These are phyloP conservation scores for Myopa testacea DNA, from an alignment of 2,888 invertebrate species.

Conservation along the genomic window DNA sequence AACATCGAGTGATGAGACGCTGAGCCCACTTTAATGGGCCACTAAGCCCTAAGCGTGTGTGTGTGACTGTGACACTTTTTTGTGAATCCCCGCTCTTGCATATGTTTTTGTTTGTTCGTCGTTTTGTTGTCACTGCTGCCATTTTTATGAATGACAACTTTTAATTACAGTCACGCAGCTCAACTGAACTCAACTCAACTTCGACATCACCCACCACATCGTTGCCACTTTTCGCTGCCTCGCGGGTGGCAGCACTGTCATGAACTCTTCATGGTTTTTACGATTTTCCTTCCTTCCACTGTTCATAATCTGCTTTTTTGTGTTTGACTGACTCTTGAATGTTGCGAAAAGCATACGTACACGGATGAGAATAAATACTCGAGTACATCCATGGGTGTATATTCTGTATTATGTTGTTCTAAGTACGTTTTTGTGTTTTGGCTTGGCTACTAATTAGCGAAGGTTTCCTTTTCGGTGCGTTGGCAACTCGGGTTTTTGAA, in stretches of 20 bases:
- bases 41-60: neutral
- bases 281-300: neutral
- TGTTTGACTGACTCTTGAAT: neutral
- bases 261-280: neutral
- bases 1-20: too few species aligned
- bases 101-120: neutral
- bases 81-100: neutral
- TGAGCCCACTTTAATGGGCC: too few species aligned
- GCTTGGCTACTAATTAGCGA: neutral
- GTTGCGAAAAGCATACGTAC: too few species aligned
- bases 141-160: conserved; percentile 28
- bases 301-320: neutral
- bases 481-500: neutral
- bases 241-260: neutral
- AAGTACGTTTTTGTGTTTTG: too few species aligned
- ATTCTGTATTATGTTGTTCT: too few species aligned
- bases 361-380: too few species aligned
- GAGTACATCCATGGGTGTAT: too few species aligned
- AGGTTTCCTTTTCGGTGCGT: neutral
- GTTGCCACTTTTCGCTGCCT: neutral
- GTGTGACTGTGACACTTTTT: neutral
- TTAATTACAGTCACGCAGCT: conserved; percentile 23
- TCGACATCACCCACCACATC: neutral
- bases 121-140: conserved; percentile 2
- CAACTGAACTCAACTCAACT: neutral